Evolutionary conservation across 1,140 invertebrate species (phyloP), one percentile per base, ranked within the genome.

Genomic region (Aphidius ervi): DNA sequence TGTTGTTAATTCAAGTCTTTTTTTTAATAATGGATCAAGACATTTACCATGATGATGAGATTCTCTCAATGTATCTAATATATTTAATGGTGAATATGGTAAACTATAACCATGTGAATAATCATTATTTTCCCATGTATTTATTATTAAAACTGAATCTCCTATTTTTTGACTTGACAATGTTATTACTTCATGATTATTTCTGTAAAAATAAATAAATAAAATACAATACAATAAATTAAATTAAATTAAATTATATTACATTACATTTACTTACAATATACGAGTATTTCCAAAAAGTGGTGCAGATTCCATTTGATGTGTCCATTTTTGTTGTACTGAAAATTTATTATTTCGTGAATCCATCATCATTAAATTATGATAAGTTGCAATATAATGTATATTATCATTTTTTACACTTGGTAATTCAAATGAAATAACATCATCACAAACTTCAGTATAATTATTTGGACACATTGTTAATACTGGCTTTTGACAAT

Each of bases 271-370:
- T 48, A 41, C 43, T 64, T 68, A 73, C 71, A 64, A 73, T n/a
- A 62, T 59, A 20, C 61, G 61, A 56, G 65, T 41, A 58, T 69
- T 53, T n/a, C 59, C 67, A 41, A 69, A 62, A 54, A 76, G 46
- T 1, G 77, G 78, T 31, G 74, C 63, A 61, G 69, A 70, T 64
- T 75, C 72, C 1, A 80, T 72, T n/a, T 75, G 68, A 66, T 80
- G 78, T 23, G 72, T 79, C 78, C 78, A 80, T 61, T 78, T 79
- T 67, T 79, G 77, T 40, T 63, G 61, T n/a, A 78, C 65, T 6
- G 67, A 66, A 9, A 63, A 50, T 9, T 67, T 62, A 9, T 70
- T 66, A 9, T 60, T 70, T 40, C 78, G 71, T 63, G 65, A 71
- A 57, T 80, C 78, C 9, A 71, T 65, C 63, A 79, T 64, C 52